Conservation (phyloP, 2,113 vertebrate genomes). For the Echinops telfairi region DNA sequence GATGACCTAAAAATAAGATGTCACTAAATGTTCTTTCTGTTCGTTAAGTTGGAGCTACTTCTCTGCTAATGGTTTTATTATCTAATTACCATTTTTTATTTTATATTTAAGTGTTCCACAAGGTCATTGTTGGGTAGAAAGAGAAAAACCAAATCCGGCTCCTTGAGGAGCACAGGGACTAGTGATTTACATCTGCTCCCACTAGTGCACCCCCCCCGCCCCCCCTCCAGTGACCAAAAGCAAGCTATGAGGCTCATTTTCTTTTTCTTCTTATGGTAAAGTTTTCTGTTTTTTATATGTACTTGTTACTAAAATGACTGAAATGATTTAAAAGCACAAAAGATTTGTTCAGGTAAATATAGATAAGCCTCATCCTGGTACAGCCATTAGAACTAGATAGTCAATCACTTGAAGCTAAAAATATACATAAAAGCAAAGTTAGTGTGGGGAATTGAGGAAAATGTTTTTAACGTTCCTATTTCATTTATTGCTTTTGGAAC, state of each 20-base stretch:
- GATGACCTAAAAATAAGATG: too few relatives aligned
- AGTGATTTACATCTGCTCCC: conserved; percentile 3
- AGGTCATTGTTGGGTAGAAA: not conserved
- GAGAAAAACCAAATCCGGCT: not conserved
- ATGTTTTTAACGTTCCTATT: not conserved
- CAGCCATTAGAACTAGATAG: conserved; percentile 20
- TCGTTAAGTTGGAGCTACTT: not conserved
- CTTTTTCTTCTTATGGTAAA: conserved; percentile 43
- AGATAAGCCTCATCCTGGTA: not conserved
- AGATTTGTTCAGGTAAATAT: conserved; percentile 9
- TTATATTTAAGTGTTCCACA: conserved; percentile 24
- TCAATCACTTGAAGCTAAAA: conserved; percentile 27
- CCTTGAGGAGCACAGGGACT: not conserved
- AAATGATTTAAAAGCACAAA: conserved; percentile 32
- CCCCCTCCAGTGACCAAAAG: conserved; percentile 35
- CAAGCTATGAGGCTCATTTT: not conserved
- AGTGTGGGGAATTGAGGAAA: not conserved
- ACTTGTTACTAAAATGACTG: conserved; percentile 46
- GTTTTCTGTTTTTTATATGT: conserved; percentile 50
- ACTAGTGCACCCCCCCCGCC: conserved; percentile 35
- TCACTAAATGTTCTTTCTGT: not conserved
- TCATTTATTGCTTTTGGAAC: conserved; percentile 42
- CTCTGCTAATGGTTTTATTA: conserved; percentile 25
- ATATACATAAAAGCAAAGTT: not conserved
- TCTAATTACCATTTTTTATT: conserved; percentile 62